Base-by-base conservation (phyloP, 2,113 vertebrate genomes). In the Phyllostomus hastatus region DNA sequence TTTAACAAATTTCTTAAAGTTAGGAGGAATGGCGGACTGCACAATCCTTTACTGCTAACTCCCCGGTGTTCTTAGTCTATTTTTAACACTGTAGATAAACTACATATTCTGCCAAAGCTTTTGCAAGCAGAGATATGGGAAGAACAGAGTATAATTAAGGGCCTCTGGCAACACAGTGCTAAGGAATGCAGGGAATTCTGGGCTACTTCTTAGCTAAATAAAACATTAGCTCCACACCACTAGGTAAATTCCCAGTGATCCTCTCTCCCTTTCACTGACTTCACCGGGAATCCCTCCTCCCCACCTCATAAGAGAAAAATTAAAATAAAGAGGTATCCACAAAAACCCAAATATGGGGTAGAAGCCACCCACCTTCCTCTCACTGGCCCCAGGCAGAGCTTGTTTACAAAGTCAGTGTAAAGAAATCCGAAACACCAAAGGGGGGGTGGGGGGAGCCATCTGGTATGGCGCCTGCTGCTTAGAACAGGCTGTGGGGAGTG, bases 81-180 rank as follows among this genome's bases (percentile, higher is more conserved):
- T 98, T 98, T 97, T 94, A 95, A 94, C 82, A 81, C 31, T 59
- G 82, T 78, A 70, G 83, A 90, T 88, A 95, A 95, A 87, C 66
- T 38, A 28, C 54, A 97, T 57, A 94, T 67, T 81, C 20, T 95
- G 92, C 84, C 92, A 95, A 96, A 79, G 66, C 46, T 94, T 96
- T 85, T 94, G 84, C 66, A 94, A 97, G 50, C 90, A 86, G 84
- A 95, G 91, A 89, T 95, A 84, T 35, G 67, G 61, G 90, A 95
- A 97, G 76, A 92, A 97, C 76, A 92, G 50, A 84, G 85, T 83
- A 94, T 93, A 93, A 97, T 91, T 83, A 95, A 95, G 73, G 87
- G 69, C 72, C 46, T 91, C 73, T 92, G 84, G 81, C 61, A 95
- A 48, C 73, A 96, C 69, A 54, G 19, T 61, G 48, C 82, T 95